A percentile compares a stretch with the other conserved stretches of the same genome.
phyloP scores from a whole-genome alignment of 2,888 invertebrate species.

The Machimus atricapillus region DNA sequence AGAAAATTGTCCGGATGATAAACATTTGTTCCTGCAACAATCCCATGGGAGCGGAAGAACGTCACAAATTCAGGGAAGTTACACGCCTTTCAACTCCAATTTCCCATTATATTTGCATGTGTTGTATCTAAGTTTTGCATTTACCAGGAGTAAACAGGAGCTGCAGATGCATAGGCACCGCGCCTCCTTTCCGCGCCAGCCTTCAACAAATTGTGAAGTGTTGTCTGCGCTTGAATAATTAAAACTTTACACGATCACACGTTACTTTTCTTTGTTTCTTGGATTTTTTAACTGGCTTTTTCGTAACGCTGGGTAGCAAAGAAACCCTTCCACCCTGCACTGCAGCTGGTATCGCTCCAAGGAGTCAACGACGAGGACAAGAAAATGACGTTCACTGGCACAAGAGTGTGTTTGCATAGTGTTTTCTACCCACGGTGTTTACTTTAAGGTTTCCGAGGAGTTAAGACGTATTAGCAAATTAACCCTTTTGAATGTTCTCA shows the following conservation, averaged over 20 bases:
- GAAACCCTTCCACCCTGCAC: not conserved
- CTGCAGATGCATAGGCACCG: not conserved
- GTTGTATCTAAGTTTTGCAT: not conserved
- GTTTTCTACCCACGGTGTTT: not conserved
- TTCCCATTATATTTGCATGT: not conserved
- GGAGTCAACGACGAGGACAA: not conserved
- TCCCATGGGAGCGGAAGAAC: not conserved
- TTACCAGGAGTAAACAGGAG: not conserved
- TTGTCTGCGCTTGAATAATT: not conserved
- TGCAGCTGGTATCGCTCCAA: not conserved
- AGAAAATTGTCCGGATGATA: not conserved
- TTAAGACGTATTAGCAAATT: not conserved
- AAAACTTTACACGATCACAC: not conserved
- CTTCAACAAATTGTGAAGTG: not conserved
- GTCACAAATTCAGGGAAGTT: not conserved
- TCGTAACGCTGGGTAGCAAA: not conserved
- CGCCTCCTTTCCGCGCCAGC: not conserved
- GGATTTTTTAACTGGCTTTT: not conserved
- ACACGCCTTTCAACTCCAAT: not conserved
- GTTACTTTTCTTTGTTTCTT: not conserved
- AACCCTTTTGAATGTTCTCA: not conserved
- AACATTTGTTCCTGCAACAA: not conserved
- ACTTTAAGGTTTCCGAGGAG: not conserved
- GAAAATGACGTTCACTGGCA: not conserved
- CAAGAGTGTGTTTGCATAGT: not conserved